Base-by-base conservation (phyloP, 1,140 invertebrate genomes). In the Copidosoma floridanum region DNA sequence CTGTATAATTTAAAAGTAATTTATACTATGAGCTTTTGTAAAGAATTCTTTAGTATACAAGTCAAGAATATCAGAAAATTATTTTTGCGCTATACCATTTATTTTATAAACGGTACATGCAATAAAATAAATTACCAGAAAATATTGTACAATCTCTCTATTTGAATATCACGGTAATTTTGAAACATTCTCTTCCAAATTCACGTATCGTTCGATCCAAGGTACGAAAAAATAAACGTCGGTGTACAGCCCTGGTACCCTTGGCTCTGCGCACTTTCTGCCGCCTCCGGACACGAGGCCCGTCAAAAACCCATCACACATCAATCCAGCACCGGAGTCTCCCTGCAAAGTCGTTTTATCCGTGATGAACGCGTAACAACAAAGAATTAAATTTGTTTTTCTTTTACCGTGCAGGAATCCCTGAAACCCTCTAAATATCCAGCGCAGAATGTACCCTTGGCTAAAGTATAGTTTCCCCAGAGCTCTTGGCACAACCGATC, bases 221-320 rank as follows among this genome's bases (percentile, higher is more conserved):
- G 18, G 7, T 7, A 24, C 1, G 32, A 51, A 57, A 10, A 48
- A 24, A n/a, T 43, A 35, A 3, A 84, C 75, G 26, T 79, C 73
- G 1, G 82, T 78, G 68, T 85, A 85, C 21, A 85, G 75, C 12
- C 83, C 83, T 1, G 83, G 83, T 46, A 72, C 66, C 1, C 70
- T 68, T 0, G 77, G 69, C 32, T 70, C 62, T 2, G 72, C 83
- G 64, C 84, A 85, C 0, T 75, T 75, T 37, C 72, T 68, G 12
- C 83, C 83, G 67, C n/a, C n/a, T n/a, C 80, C 83, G 20, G 81
- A 82, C 2, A 82, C 77, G 2, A 84, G 69, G 24, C 83, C 83
- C n/a, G 55, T 54, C 27, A 66, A 47, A 10, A 23, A 26, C 1
- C 57, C 54, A 11, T 64, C 18, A 24, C 61, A 64, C 2, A 64